These are phyloP conservation scores for Fulica atra DNA, from an alignment of 2,113 vertebrate genomes.

Conservation along the genomic window DNA sequence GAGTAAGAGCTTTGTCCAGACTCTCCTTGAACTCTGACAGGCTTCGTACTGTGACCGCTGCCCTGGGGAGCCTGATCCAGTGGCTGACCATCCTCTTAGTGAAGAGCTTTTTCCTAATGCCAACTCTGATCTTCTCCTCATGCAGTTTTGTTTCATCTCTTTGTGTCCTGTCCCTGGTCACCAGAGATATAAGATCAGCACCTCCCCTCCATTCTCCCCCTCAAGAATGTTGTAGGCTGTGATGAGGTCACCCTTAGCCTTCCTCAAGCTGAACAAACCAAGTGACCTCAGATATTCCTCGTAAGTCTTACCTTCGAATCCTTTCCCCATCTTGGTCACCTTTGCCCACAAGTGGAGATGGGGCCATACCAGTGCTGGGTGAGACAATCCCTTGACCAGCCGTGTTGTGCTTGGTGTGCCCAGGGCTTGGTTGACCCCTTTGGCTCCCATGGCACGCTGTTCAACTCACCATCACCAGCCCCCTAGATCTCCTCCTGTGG, in stretches of 20 bases:
- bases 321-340: fast-evolving
- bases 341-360: neutral
- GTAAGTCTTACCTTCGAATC: fast-evolving
- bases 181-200: neutral
- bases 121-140: neutral
- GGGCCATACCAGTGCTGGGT: fast-evolving
- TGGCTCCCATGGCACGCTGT: neutral
- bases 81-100: neutral
- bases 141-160: neutral
- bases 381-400: fast-evolving
- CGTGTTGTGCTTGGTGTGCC: neutral
- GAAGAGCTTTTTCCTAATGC: neutral
- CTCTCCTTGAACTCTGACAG: neutral
- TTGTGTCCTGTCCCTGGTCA: fast-evolving
- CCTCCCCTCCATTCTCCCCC: fast-evolving
- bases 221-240: neutral
- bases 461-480: neutral
- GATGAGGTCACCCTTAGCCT: neutral
- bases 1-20: neutral
- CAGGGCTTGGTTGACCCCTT: fast-evolving
- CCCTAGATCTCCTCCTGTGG: neutral
- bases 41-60: neutral
- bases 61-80: neutral
- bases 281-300: fast-evolving
- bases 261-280: neutral